These are phyloP conservation scores for Girardia tigrina DNA, from an alignment of 2,888 invertebrate species.

Conservation along the genomic window DNA sequence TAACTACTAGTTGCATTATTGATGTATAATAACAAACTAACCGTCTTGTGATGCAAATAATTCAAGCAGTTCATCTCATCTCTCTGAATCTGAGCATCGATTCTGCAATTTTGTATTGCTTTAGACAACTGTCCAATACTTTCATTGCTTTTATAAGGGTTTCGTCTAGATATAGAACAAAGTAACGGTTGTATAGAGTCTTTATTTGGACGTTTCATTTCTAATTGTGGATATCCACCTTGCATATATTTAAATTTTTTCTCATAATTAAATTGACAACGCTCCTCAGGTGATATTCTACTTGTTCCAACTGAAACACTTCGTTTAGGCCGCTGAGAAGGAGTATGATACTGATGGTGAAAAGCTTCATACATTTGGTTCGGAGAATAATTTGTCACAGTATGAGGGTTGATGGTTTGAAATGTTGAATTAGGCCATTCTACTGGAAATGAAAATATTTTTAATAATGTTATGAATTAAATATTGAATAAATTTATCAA, in stretches of 20 bases:
- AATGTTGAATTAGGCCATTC: background rate
- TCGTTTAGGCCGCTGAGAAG: background rate
- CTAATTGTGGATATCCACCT: conserved; percentile 12
- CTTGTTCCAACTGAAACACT: background rate
- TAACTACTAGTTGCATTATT: too few species aligned
- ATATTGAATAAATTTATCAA: too few species aligned
- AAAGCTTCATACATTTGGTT: background rate
- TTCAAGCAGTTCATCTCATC: background rate
- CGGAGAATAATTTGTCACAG: background rate
- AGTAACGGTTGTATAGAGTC: background rate
- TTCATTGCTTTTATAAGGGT: background rate
- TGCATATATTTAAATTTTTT: conserved; percentile 17
- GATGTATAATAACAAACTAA: background rate
- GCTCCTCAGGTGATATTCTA: background rate
- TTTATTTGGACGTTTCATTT: background rate
- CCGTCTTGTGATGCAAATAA: background rate
- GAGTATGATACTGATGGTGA: background rate
- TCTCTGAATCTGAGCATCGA: background rate
- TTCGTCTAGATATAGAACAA: background rate
- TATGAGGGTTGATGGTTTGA: background rate
- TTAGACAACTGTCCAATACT: background rate
- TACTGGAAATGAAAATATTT: too few species aligned
- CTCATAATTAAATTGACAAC: background rate
- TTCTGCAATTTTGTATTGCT: background rate
- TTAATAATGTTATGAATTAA: too few species aligned